phyloP scores from a whole-genome alignment of 1,140 invertebrate genomes.

The Drosophila azteca region DNA sequence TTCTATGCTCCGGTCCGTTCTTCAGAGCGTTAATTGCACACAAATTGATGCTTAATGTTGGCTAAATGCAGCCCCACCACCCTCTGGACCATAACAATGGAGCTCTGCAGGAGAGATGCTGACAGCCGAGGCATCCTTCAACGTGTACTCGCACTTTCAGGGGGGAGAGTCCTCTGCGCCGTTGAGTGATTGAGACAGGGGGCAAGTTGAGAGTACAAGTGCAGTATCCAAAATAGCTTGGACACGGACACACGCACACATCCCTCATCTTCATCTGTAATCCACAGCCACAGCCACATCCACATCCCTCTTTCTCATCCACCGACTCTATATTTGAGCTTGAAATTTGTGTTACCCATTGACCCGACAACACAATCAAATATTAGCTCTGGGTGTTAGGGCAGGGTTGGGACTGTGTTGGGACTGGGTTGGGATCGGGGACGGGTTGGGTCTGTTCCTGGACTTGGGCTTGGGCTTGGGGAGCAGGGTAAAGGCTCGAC shows the following conservation, averaged over 20 bases:
- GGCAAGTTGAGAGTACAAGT: too few relatives aligned
- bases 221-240: too few relatives aligned
- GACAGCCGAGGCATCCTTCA: not conserved
- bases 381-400: conserved; percentile 72
- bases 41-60: conserved; percentile 37
- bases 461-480: not conserved
- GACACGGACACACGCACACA: too few relatives aligned
- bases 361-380: conserved; percentile 75
- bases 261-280: not conserved
- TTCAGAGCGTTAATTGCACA: conserved; percentile 25
- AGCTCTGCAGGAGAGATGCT: not conserved
- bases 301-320: not conserved
- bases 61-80: conserved; percentile 6
- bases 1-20: not conserved
- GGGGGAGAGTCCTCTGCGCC: too few relatives aligned
- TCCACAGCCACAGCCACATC: not conserved
- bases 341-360: conserved; percentile 55
- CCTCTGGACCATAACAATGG: not conserved
- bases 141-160: too few relatives aligned
- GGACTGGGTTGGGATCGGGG: conserved; percentile 18
- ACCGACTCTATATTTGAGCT: conserved; percentile 19
- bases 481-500: conserved; percentile 32
- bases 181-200: too few relatives aligned
- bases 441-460: not conserved
- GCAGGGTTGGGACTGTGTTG: conserved; percentile 25